Conservation (phyloP, 1,140 invertebrate species). For the Drosophila nigromelanica region DNA sequence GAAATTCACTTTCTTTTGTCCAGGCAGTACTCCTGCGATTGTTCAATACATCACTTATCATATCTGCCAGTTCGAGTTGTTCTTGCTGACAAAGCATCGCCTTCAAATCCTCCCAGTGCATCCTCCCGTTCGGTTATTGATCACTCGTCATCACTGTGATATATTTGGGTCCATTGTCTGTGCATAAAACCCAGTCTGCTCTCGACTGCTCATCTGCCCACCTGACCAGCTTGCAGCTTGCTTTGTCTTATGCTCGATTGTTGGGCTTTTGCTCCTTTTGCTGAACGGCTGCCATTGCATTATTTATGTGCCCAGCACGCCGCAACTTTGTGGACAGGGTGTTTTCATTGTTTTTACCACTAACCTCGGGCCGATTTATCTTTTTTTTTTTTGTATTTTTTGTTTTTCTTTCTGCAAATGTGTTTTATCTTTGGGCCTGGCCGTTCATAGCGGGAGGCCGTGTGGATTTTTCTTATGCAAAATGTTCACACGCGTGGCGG, state of each 20-base stretch:
- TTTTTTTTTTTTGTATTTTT: conserved; percentile 35
- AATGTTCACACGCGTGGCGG: conserved; percentile 34
- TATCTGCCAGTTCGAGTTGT: conserved; percentile 10
- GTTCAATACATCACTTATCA: conserved; percentile 30
- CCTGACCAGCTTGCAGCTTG: conserved; percentile 26
- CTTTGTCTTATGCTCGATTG: conserved; percentile 47
- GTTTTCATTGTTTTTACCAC: conserved; percentile 54
- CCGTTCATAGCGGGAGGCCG: conserved; percentile 5
- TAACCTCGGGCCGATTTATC: conserved; percentile 47
- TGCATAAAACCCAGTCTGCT: conserved; percentile 35
- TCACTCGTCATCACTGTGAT: conserved; percentile 55
- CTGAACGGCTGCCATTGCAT: conserved; percentile 39
- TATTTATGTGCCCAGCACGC: conserved; percentile 53
- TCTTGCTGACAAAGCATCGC: conserved; percentile 12
- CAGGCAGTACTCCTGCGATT: background rate
- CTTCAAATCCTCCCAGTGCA: background rate
- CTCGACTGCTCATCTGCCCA: conserved; percentile 32
- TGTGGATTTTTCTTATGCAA: conserved; percentile 26
- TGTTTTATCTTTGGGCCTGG: conserved; percentile 21
- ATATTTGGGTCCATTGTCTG: conserved; percentile 54
- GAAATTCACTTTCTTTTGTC: conserved; percentile 3
- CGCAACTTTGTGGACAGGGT: conserved; percentile 36
- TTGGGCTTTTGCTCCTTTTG: conserved; percentile 20
- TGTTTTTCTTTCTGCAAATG: conserved; percentile 18
- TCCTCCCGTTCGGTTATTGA: conserved; percentile 38